phyloP scores from a whole-genome alignment of 2,797 vertebrate species.

The Lithobates pipiens region DNA sequence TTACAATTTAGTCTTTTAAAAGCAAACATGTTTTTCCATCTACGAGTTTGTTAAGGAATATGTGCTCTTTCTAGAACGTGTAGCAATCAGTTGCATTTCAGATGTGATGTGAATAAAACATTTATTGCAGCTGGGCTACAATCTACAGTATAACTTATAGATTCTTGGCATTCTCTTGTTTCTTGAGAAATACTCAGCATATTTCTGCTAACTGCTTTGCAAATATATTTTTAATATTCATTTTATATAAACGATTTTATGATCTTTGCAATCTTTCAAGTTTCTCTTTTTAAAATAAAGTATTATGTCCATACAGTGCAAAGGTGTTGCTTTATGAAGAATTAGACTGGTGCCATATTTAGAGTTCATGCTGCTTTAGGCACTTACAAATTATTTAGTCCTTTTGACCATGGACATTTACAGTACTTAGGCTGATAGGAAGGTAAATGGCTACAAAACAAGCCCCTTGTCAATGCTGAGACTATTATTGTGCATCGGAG shows the following conservation, averaged over 20 bases:
- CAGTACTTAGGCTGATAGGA: too few relatives aligned
- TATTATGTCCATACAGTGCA: not conserved
- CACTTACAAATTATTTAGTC: not conserved
- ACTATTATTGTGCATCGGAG: too few relatives aligned
- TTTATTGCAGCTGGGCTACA: conserved; percentile 12
- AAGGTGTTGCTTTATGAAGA: conserved; percentile 16
- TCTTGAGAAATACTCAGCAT: conserved; percentile 4
- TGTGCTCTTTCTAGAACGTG: conserved; percentile 15
- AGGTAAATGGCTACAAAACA: too few relatives aligned
- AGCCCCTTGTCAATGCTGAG: too few relatives aligned
- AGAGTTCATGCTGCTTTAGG: not conserved
- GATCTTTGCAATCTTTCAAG: conserved; percentile 15
- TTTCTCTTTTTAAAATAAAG: conserved; percentile 11
- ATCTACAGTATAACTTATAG: conserved; percentile 7
- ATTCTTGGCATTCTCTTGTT: conserved; percentile 6
- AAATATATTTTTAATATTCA: conserved; percentile 36
- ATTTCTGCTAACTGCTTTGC: conserved; percentile 27
- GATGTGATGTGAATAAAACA: conserved; percentile 38
- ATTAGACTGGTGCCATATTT: not conserved
- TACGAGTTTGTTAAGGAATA: conserved; percentile 12
- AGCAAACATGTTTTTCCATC: conserved; percentile 32
- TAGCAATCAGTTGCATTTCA: conserved; percentile 18
- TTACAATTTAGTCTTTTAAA: conserved; percentile 18
- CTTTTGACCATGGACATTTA: too few relatives aligned
- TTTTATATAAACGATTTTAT: conserved; percentile 32